phyloP scores from a whole-genome alignment of 1,140 invertebrate species.

The Temnothorax longispinosus region DNA sequence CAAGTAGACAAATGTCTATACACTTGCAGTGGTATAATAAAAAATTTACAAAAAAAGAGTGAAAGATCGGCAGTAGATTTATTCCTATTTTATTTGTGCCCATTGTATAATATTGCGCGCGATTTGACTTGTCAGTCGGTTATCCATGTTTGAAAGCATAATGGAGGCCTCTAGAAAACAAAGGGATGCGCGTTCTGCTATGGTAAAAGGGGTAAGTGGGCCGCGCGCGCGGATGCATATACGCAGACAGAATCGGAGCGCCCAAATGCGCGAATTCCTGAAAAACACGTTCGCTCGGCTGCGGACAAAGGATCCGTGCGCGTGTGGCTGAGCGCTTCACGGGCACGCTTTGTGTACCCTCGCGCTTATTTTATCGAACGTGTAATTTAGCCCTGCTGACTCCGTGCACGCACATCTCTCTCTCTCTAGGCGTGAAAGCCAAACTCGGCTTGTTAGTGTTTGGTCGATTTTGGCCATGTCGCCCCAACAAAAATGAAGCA shows the following conservation, averaged over 20 bases:
- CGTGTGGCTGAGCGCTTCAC: slow-evolving; percentile 40
- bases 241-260: slow-evolving; percentile 36
- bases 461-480: background rate
- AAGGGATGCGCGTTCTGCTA: slow-evolving; percentile 21
- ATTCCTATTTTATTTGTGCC: background rate
- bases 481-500: background rate
- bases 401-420: slow-evolving; percentile 7
- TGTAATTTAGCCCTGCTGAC: slow-evolving; percentile 52
- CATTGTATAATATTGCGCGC: slow-evolving; percentile 20
- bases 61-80: background rate
- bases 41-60: background rate
- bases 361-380: slow-evolving; percentile 55
- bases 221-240: slow-evolving; percentile 16
- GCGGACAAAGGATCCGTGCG: slow-evolving; percentile 40
- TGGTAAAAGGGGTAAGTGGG: slow-evolving; percentile 40
- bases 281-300: slow-evolving; percentile 44
- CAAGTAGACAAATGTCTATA: background rate
- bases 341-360: slow-evolving; percentile 30
- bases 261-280: slow-evolving; percentile 35
- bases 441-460: slow-evolving; percentile 11
- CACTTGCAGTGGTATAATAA: too few relatives aligned
- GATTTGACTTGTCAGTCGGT: slow-evolving; percentile 45
- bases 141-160: slow-evolving; percentile 56
- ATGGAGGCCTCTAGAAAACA: slow-evolving; percentile 45
- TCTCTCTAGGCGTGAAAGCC: background rate